Conservation (phyloP, 2,113 vertebrate genomes). For the Chaetodon trifascialis region DNA sequence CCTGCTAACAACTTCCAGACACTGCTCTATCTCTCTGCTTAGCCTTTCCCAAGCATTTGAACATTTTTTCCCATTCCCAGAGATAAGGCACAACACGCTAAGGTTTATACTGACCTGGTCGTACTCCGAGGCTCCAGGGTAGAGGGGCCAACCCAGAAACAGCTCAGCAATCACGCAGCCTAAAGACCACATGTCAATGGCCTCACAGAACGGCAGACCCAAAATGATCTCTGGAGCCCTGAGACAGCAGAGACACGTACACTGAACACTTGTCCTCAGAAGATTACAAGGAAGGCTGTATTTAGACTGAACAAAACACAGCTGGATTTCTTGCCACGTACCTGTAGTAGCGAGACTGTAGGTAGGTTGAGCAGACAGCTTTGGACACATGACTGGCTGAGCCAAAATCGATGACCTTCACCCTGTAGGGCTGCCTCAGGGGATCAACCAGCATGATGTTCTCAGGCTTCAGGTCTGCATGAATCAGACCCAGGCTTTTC, state of each 20-base stretch:
- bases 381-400: slow-evolving; percentile 97
- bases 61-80: neutral
- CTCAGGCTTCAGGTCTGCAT: slow-evolving; percentile 97
- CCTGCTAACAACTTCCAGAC: neutral
- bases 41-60: neutral
- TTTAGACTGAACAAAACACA: neutral
- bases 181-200: slow-evolving; percentile 99
- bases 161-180: slow-evolving; percentile 99
- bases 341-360: slow-evolving; percentile 99
- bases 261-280: neutral
- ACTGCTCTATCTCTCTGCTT: neutral
- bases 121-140: slow-evolving; percentile 98
- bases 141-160: slow-evolving; percentile 98
- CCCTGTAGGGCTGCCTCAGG: slow-evolving; percentile 93
- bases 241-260: slow-evolving; percentile 25
- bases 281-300: neutral
- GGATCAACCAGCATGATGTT: slow-evolving; percentile 99
- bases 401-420: slow-evolving; percentile 98
- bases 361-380: slow-evolving; percentile 96
- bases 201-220: slow-evolving; percentile 96
- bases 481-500: slow-evolving; percentile 95
- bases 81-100: neutral
- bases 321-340: slow-evolving; percentile 44
- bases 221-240: slow-evolving; percentile 99
- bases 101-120: slow-evolving; percentile 90